Evolutionary conservation across 2,113 vertebrate genomes (phyloP), one percentile per base, ranked within the genome.

Genomic region (Phylloscopus trochiloides): DNA sequence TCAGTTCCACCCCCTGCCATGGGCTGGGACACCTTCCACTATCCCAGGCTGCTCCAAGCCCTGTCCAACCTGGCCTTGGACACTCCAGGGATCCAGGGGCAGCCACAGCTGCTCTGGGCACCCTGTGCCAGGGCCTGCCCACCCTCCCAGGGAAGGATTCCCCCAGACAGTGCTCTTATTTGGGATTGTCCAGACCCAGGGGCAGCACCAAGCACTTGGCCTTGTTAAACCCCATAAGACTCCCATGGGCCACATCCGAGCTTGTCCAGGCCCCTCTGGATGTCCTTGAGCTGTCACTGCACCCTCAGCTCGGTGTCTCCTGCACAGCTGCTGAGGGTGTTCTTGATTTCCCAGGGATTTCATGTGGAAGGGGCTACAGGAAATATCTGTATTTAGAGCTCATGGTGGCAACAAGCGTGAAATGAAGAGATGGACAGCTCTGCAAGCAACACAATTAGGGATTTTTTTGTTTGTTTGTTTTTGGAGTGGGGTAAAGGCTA

Each of bases 211-310:
- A 65, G 19, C 21, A 9, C 55, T 34, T n/a, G n/a, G 22, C 24
- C n/a, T 34, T 74, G 50, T 40, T 24, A 55, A 48, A 74, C 19
- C 34, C 29, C 24, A 15, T 24, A 51, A 42, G 50, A 12, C 24
- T 40, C 29, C 40, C 34, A 24, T 1, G 2, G 19, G 34, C 9
- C 34, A 7, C 42, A 7, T 8, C 51, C 0, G 2, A 65, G 50
- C 32, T 43, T 14, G 25, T 31, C 36, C 45, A 51, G 55, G 16
- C 20, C 28, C n/a, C 29, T 55, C 12, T 50, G 70, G 42, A 10
- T 57, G 34, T 38, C 80, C 58, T 28, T 19, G n/a, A 54, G 58
- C 14, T 20, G 24, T 25, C 82, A 4, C 34, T n/a, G 22, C 24
- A 28, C 6, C 18, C 50, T 19, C 34, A 66, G 61, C 43, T 40